Evolutionary conservation across 2,888 invertebrate species (phyloP).

Genomic region (Chrysomela aeneicollis): DNA sequence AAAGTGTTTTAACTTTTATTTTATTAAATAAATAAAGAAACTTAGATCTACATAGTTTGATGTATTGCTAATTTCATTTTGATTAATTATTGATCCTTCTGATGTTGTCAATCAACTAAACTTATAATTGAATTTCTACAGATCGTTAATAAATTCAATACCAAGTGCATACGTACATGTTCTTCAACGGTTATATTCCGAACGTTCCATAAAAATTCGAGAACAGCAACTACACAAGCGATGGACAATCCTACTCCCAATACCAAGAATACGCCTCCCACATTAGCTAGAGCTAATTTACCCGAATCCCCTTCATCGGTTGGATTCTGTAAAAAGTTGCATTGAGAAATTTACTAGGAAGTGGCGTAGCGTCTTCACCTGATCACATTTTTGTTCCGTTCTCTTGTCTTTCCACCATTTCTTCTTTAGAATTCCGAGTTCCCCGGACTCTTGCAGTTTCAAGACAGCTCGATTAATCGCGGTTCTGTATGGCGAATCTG

Average conservation of each 20-base stretch:
- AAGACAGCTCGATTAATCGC: constrained; percentile 89
- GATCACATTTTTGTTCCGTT: constrained; percentile 50
- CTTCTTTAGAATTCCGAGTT: constrained; percentile 80
- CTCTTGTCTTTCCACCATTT: constrained; percentile 89
- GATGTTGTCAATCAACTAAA: no score
- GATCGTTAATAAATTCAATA: no score
- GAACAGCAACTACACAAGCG: constrained; percentile 76
- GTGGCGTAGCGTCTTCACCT: constrained; percentile 34
- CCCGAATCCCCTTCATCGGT: constrained; percentile 38
- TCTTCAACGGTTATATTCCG: constrained; percentile 79
- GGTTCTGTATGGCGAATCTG: constrained; percentile 80
- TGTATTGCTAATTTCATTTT: no score
- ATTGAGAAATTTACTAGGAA: background rate
- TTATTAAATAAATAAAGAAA: no score
- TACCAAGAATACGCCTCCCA: constrained; percentile 91
- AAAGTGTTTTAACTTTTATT: no score
- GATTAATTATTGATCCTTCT: no score
- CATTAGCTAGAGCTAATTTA: constrained; percentile 79
- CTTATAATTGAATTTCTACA: no score
- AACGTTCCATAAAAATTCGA: constrained; percentile 87
- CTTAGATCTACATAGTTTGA: no score
- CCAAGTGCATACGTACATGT: constrained; percentile 68
- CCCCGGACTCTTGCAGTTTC: constrained; percentile 88
- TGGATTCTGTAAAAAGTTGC: constrained; percentile 21
- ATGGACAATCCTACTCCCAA: constrained; percentile 76